These are phyloP conservation scores for Alectoris magna DNA, from an alignment of 2,797 vertebrate genomes.

Conservation along the genomic window DNA sequence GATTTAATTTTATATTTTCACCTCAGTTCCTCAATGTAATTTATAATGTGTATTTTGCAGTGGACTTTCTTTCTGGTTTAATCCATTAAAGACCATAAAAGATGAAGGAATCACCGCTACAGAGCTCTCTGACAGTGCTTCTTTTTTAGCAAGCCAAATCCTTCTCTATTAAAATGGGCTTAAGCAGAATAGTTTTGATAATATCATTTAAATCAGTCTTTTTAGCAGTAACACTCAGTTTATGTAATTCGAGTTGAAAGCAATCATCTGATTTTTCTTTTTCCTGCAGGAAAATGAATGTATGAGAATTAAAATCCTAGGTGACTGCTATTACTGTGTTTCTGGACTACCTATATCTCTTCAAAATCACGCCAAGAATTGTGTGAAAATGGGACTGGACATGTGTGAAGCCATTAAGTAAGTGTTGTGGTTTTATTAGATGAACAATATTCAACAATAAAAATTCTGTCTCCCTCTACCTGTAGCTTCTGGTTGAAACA, in stretches of 20 bases:
- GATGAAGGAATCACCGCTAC: background rate
- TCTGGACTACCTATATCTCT: constrained; percentile 95
- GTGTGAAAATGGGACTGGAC: constrained; percentile 98
- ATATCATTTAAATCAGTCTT: background rate
- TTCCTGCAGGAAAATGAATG: constrained; percentile 93
- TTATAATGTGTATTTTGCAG: background rate
- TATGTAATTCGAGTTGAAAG: background rate
- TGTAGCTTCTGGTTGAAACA: background rate
- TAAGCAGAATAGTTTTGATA: background rate
- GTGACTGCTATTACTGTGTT: constrained; percentile 98
- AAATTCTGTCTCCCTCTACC: background rate
- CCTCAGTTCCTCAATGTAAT: background rate
- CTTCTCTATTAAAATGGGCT: background rate
- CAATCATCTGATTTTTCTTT: background rate
- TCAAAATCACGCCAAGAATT: constrained; percentile 97
- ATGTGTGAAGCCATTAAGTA: constrained; percentile 99
- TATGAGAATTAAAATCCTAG: constrained; percentile 98
- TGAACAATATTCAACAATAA: background rate
- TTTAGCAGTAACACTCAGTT: background rate
- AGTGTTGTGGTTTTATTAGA: constrained; percentile 63
- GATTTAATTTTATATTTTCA: background rate
- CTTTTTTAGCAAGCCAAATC: background rate
- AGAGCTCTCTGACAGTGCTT: background rate
- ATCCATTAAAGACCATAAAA: background rate
- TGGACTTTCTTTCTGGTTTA: background rate